Evolutionary conservation across 2,797 vertebrate genomes (phyloP), one percentile per base, ranked within the genome.

Genomic region (Hirundo rustica): DNA sequence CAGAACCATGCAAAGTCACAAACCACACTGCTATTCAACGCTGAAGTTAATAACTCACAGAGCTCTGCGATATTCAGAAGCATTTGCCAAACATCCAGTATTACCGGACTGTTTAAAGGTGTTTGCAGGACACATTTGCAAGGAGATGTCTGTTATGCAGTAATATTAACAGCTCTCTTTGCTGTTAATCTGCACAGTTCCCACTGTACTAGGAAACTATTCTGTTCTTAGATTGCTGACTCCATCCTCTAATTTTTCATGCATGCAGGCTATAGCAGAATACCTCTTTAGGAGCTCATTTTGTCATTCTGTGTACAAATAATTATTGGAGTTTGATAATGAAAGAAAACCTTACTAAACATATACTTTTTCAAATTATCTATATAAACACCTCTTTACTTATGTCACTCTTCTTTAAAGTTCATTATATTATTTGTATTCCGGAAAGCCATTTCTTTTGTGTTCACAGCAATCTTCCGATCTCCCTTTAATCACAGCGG

Each of bases 111-210:
- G 44, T 83, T 89, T 83, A 70, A 92, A 93, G 85, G 45, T 70
- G 62, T 66, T 65, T 92, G 61, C 64, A 73, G 72, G 87, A 65
- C 62, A 60, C 54, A 18, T 89, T 92, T 93, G 38, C 85, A 91
- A 87, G 44, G 64, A 36, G 83, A 48, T 66, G 47, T 65, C 64
- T 81, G 62, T 74, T 73, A 48, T 7, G 16, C 3, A 32, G 12
- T 60, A 45, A 47, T 89, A 87, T 76, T 85, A 77, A 62, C 40
- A 73, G 75, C 12, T 80, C 65, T 86, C 85, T 76, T 60, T 54
- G 44, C 74, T 68, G 19, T 57, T 84, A 45, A 45, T 47, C 70
- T 92, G 51, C 65, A n/a, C 38, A 20, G 55, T 79, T 78, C 36
- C 23, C 58, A 42, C 26, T 29, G 27, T 27, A 40, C 18, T 26